Conservation (phyloP, 2,113 vertebrate genomes). For the Aramus guarauna region DNA sequence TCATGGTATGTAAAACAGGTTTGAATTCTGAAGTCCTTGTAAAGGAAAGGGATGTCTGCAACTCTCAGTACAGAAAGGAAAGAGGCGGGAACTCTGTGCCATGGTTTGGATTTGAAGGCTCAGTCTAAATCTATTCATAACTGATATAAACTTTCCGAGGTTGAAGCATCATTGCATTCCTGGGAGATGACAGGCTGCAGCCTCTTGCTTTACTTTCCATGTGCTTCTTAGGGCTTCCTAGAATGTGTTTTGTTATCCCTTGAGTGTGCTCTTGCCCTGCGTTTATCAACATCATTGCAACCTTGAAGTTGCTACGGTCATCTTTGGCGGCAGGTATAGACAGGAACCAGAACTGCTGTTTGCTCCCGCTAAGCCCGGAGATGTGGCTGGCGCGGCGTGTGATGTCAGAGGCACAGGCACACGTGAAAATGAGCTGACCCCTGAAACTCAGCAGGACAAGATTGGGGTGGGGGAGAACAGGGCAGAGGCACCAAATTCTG, state of each 20-base stretch:
- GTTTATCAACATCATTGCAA: neutral
- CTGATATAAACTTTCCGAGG: neutral
- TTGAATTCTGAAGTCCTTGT: neutral
- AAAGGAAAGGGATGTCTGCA: neutral
- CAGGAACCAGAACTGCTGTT: neutral
- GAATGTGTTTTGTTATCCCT: neutral
- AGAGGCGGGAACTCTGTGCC: neutral
- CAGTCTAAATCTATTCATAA: neutral
- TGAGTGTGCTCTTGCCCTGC: neutral
- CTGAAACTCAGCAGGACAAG: neutral
- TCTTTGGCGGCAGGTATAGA: neutral
- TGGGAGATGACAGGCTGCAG: neutral
- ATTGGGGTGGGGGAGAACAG: neutral
- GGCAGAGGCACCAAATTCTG: neutral
- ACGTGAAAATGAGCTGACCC: neutral
- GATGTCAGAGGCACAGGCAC: neutral
- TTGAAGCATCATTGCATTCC: neutral
- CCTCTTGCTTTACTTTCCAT: neutral
- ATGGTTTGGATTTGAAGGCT: neutral
- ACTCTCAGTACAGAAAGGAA: neutral
- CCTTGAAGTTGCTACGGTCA: neutral
- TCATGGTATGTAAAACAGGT: neutral
- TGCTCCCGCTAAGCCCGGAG: neutral
- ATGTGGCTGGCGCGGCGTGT: accelerated
- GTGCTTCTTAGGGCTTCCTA: neutral